Evolutionary conservation across 30 jellyfish, hydroid and myxozoan species (phyloP), one percentile per base, ranked within the genome.

Genomic region (Hydractinia symbiolongicarpus): DNA sequence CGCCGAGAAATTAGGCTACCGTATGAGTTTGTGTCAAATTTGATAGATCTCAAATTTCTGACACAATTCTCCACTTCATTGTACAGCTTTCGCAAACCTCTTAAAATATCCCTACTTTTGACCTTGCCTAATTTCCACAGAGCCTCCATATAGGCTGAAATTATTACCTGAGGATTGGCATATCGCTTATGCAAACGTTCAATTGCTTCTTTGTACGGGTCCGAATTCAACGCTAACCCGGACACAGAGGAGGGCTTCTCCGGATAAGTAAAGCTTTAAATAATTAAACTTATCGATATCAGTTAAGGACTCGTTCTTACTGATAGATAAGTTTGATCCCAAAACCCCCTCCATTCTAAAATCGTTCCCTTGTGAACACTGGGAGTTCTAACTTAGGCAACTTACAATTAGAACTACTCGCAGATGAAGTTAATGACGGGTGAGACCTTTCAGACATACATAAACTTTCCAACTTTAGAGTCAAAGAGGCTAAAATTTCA

Each of bases 301-400:
- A 30, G 44, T 56, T 61, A 3, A 1, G 17, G 19, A 20, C 62
- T 55, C 44, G 44, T 30, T 30, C 44, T 30, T 30, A 30, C 2
- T 30, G 44, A 30, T 30, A 30, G 44, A 30, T 7, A 67, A 58
- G 15, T 17, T 21, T 67, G 78, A 61, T 79, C 86, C 84, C 86
- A 57, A 61, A 79, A 77, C 16, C 82, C 52, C n/a, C 40, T 61
- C 82, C 86, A 79, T 17, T 56, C 86, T 61, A 55, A 50, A 10
- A 82, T 82, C 20, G 60, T 79, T 66, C 83, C 84, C 20, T 57
- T 30, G 44, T 44, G 20, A 79, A 62, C 0, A 57, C 61, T 19
- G 86, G 86, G n/a, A 55, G 21, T 49, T 79, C 82, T 21, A 79
- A 61, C 61, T 79, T 79, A 19, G 84, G 86, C 19, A 79, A 79